phyloP scores from a whole-genome alignment of 2,888 invertebrate genomes.

The Ectropis crepuscularia region DNA sequence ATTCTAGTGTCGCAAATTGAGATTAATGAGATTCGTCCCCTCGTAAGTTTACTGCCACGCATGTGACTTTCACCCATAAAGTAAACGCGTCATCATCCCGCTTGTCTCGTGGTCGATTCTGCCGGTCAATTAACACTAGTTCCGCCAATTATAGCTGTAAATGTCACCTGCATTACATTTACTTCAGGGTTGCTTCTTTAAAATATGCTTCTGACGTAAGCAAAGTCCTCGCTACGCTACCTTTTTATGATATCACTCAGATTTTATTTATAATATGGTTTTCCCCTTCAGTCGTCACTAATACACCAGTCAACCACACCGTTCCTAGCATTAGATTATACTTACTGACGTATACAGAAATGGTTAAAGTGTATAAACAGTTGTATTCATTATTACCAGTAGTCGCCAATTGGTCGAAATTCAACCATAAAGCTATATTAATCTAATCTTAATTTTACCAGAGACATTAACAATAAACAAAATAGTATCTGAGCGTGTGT shows the following conservation, averaged over 20 bases:
- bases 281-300: no score
- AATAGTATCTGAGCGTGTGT: no score
- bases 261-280: no score
- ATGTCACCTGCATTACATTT: constrained; percentile 5
- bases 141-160: constrained; percentile 3
- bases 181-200: constrained; percentile 15
- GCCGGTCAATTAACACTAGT: constrained; percentile 3
- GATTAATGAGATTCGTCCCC: constrained; percentile 37
- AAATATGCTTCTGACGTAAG: constrained; percentile 18
- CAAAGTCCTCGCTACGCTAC: constrained; percentile 14
- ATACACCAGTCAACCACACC: no score
- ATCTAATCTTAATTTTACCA: no score
- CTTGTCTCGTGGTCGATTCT: constrained; percentile 2
- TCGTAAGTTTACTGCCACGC: constrained; percentile 25
- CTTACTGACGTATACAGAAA: no score
- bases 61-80: constrained; percentile 20
- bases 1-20: constrained; percentile 33
- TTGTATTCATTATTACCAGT: no score
- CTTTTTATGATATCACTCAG: constrained; percentile 1
- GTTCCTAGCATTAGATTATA: no score
- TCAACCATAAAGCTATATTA: no score
- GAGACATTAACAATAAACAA: no score
- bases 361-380: no score
- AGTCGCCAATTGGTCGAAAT: no score
- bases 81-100: constrained; percentile 19